Evolutionary conservation across 2,797 vertebrate species (phyloP), one percentile per base, ranked within the genome.

Genomic region (Coendou prehensilis): DNA sequence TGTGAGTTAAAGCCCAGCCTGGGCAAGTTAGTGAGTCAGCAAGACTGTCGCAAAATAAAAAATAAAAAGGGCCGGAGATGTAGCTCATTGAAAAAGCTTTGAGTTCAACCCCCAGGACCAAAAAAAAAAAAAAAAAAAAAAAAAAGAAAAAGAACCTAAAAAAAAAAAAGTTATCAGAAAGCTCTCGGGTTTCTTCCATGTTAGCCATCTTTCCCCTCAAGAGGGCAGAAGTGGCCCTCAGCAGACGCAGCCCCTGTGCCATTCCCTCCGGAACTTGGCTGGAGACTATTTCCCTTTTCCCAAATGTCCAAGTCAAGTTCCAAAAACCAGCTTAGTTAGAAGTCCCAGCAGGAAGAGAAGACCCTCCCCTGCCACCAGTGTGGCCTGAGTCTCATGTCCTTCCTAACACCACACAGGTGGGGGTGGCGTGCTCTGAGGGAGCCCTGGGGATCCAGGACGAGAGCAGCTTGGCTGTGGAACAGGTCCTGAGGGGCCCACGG

Each of bases 391-490:
- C 45, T 28, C 6, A 13, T 17, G 30, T 28, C 71, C 50, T n/a
- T 94, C 22, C 67, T 30, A 67, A 47, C 11, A 47, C 9, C 75
- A 4, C 18, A 0, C 4, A 3, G 7, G 18, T 7, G 4, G 9
- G 14, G 45, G 33, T 1, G 2, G 3, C 6, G 23, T 6, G 7
- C 83, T 28, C 61, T 0, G 1, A 7, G 28, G 0, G 10, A 28
- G 11, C 23, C 56, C 8, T 1, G 2, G 1, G 45, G 79, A 8
- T 75, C 33, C 79, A 17, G 26, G n/a, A 33, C 59, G 14, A 37
- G 52, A 73, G 2, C 3, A 9, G 0, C n/a, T 1, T 0, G 7
- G 41, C 33, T 0, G 0, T 11, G 41, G 28, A 20, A 0, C 23
- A 0, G 80, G 37, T 54, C 5, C 6, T 52, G 52, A 23, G 26